These are phyloP conservation scores for Drosophila pseudoananassae DNA, from an alignment of 1,140 invertebrate genomes.

Conservation along the genomic window DNA sequence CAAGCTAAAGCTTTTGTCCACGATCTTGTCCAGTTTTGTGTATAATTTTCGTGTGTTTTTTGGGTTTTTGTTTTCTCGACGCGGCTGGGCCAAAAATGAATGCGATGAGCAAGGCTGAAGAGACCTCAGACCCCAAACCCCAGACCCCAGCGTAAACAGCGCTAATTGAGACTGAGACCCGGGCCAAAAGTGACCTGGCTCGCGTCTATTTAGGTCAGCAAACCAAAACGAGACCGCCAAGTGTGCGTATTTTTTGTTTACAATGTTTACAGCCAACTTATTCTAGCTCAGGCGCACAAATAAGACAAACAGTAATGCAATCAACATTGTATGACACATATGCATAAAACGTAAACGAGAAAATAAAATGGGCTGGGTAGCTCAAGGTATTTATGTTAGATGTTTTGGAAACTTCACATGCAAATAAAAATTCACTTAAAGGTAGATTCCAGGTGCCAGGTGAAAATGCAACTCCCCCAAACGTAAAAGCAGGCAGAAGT, in stretches of 20 bases:
- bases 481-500: conserved; percentile 43
- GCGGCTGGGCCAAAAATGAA: conserved; percentile 42
- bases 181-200: conserved; percentile 19
- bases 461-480: conserved; percentile 18
- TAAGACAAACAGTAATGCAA: conserved; percentile 59
- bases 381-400: conserved; percentile 1
- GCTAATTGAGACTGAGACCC: conserved; percentile 58
- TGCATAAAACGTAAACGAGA: conserved; percentile 17
- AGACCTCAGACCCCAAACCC: conserved; percentile 18
- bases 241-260: conserved; percentile 53
- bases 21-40: conserved; percentile 61
- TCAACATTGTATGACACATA: conserved; percentile 52
- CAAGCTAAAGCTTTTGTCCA: conserved; percentile 50
- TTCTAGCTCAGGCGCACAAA: conserved; percentile 50
- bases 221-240: conserved; percentile 68
- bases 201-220: conserved; percentile 63
- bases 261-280: conserved; percentile 28
- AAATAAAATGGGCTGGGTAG: background rate
- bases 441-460: background rate
- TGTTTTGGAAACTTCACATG: conserved; percentile 7
- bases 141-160: conserved; percentile 28
- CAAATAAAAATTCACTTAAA: conserved; percentile 21
- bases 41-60: conserved; percentile 60
- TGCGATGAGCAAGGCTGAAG: conserved; percentile 61
- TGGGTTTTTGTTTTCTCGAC: background rate